These are phyloP conservation scores for Yponomeuta malinellus DNA, from an alignment of 2,888 invertebrate genomes.

Conservation along the genomic window DNA sequence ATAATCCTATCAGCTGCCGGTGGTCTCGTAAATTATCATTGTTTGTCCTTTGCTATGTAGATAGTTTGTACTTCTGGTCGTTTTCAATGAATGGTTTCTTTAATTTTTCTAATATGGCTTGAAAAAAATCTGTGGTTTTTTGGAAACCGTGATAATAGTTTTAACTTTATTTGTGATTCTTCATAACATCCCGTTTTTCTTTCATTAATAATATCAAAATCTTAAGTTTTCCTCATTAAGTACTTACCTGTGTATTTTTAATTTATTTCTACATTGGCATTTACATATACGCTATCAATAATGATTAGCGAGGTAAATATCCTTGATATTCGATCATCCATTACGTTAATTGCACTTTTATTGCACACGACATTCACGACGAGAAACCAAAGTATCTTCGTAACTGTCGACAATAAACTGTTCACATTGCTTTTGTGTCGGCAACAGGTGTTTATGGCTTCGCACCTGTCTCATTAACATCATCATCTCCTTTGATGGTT, in stretches of 20 bases:
- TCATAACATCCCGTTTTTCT: too few species aligned
- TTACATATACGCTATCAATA: too few species aligned
- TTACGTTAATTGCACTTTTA: too few species aligned
- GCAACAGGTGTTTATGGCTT: conserved; percentile 33
- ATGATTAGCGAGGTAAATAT: too few species aligned
- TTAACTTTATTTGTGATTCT: too few species aligned
- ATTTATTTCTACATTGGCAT: too few species aligned
- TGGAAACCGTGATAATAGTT: too few species aligned
- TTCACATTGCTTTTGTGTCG: neutral
- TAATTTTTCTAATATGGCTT: neutral
- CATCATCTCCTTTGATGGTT: neutral
- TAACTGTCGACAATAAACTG: neutral
- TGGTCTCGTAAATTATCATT: conserved; percentile 12
- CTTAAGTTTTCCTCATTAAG: too few species aligned
- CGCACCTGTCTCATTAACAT: conserved; percentile 35
- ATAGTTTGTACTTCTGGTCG: neutral
- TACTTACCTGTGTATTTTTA: too few species aligned
- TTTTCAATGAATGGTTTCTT: neutral
- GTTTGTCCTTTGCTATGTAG: neutral
- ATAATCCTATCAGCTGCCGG: conserved; percentile 15
- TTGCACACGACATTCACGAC: neutral
- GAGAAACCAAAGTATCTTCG: neutral
- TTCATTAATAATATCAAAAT: too few species aligned
- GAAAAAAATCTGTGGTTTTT: too few species aligned
- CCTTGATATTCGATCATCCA: too few species aligned